Evolutionary conservation across 2,888 invertebrate genomes (phyloP).

Genomic region (Dysmachus trigonus): DNA sequence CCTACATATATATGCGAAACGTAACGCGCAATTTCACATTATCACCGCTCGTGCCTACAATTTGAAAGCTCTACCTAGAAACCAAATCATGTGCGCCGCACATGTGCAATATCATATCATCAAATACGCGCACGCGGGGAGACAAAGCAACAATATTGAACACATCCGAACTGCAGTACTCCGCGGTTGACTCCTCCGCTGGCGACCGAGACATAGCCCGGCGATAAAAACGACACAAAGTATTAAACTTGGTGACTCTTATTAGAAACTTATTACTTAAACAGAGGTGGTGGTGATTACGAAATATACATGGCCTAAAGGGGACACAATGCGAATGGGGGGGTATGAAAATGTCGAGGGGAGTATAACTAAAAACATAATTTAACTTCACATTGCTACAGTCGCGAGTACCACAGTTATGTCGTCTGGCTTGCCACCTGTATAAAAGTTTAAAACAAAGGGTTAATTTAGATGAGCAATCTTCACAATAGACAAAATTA

Average conservation of each 20-base stretch:
- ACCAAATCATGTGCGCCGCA: background rate
- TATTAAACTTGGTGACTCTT: slow-evolving; percentile 3
- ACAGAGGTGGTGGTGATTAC: background rate
- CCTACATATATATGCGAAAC: background rate
- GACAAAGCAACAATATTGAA: background rate
- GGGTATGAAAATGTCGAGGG: background rate
- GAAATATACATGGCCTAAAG: background rate
- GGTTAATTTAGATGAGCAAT: background rate
- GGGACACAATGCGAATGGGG: background rate
- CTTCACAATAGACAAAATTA: slow-evolving; percentile 26
- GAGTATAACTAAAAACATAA: slow-evolving; percentile 21
- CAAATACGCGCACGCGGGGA: background rate
- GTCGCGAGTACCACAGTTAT: slow-evolving; percentile 96
- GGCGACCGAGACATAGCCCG: background rate
- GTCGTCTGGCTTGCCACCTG: slow-evolving; percentile 98
- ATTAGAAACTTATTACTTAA: slow-evolving; percentile 1
- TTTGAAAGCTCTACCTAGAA: slow-evolving; percentile 19
- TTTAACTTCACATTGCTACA: slow-evolving; percentile 74
- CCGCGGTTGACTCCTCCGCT: background rate
- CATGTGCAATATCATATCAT: slow-evolving; percentile 8
- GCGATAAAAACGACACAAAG: slow-evolving; percentile 2
- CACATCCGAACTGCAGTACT: background rate
- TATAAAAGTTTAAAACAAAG: slow-evolving; percentile 41
- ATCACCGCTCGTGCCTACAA: background rate
- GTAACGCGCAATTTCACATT: background rate